phyloP scores from a whole-genome alignment of 2,888 invertebrate genomes.

The Chloroclysta siterata region DNA sequence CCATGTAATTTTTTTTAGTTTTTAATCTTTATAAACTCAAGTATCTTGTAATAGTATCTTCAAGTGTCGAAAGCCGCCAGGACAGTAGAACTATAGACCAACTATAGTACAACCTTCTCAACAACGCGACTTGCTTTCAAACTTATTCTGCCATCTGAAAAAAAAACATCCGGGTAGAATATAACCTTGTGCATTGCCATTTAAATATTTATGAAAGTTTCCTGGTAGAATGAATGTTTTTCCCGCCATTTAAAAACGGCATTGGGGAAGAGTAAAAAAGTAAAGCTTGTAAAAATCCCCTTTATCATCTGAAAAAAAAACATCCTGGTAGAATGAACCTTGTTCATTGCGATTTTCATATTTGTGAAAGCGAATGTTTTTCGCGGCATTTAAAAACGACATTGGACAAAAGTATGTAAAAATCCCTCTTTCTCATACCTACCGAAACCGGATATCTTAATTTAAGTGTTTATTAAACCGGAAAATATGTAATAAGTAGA shows the following conservation, averaged over 20 bases:
- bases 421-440: too few relatives aligned
- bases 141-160: conserved; percentile 76
- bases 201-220: neutral
- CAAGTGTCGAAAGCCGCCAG: too few relatives aligned
- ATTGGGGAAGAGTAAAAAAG: neutral
- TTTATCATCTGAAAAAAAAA: conserved; percentile 4
- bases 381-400: neutral
- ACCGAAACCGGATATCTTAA: neutral
- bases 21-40: too few relatives aligned
- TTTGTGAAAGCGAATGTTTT: neutral
- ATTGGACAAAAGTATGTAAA: neutral
- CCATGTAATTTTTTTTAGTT: too few relatives aligned
- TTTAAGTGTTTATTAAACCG: too few relatives aligned
- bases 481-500: too few relatives aligned
- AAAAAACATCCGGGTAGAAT: conserved; percentile 15
- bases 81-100: too few relatives aligned
- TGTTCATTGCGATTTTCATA: neutral
- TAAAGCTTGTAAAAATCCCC: too few relatives aligned
- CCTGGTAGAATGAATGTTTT: neutral
- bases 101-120: conserved; percentile 69
- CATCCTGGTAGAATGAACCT: neutral
- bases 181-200: neutral
- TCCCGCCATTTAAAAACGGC: neutral
- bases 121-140: conserved; percentile 77
- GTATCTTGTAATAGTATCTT: too few relatives aligned